Base-by-base conservation (phyloP, 1,140 invertebrate genomes). In the Pseudomyrmex dendroicus region DNA sequence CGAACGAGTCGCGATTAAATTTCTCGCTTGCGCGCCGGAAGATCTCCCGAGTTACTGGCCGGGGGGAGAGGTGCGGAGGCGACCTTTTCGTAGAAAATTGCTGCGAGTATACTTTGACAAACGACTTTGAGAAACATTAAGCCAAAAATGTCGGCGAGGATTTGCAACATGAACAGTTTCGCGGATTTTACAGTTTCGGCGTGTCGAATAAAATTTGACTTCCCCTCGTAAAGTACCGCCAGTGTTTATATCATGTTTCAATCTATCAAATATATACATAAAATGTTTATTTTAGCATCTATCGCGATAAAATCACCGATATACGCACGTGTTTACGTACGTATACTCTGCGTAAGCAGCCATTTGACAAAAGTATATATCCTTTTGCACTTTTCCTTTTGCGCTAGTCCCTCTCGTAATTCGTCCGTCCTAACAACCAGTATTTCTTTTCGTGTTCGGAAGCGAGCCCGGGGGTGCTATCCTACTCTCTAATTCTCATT, bases 1-100 rank as follows among this genome's bases (percentile, higher is more conserved):
- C 74, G 61, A 67, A 73, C 67, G 78, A 74, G 63, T 57, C 68
- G 68, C 84, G 85, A 87, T 87, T 87, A 82, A 88, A 85, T 87
- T 88, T 82, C 83, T 73, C 73, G 64, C 48, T 80, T 48, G 22
- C 25, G 46, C 17, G 20, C 17, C 3, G 8, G 70, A 63, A 61
- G 82, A 77, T 74, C 77, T 67, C 61, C 68, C 25, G 57, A 72
- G 74, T 70, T 46, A 73, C 62, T 22, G 54, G 54, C 54, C 61
- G 68, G n/a, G n/a, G n/a, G n/a, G n/a, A 70, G 68, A 70, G 67
- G 68, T 76, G n/a, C 10, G 10, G 35, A 2, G 10, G 57, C 22
- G 61, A 84, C 54, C 52, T 50, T 61, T 62, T 68, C 44, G 56
- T 64, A 77, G 62, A 66, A 67, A 83, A 74, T 61, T 73, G 48